phyloP scores from a whole-genome alignment of 2,113 vertebrate genomes.

The Corythoichthys intestinalis region DNA sequence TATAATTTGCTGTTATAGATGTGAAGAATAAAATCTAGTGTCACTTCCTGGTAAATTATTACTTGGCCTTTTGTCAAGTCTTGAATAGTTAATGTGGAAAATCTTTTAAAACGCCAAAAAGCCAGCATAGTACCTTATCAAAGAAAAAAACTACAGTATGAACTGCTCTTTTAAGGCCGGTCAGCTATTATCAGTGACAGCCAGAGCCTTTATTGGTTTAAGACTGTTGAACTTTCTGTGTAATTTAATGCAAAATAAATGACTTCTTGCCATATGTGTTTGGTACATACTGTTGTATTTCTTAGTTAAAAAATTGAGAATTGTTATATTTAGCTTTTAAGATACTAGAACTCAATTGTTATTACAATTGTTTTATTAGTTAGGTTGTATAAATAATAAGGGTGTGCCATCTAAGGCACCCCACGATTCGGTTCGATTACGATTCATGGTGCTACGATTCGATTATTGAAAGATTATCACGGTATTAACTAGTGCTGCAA shows the following conservation, averaged over 20 bases:
- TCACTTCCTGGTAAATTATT: not conserved
- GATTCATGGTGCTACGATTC: too few relatives aligned
- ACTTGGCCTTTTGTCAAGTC: not conserved
- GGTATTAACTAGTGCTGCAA: too few relatives aligned
- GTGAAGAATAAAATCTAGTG: constrained; percentile 6
- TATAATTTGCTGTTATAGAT: not conserved
- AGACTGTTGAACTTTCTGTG: not conserved
- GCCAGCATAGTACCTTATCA: not conserved
- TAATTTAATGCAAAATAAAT: not conserved
- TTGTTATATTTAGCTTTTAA: too few relatives aligned
- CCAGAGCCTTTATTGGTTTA: not conserved
- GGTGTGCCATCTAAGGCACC: too few relatives aligned
- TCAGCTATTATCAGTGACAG: not conserved
- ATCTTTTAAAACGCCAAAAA: not conserved
- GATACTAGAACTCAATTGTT: too few relatives aligned
- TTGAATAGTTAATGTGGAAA: not conserved
- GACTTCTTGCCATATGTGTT: too few relatives aligned
- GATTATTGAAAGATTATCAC: too few relatives aligned
- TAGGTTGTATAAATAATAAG: too few relatives aligned
- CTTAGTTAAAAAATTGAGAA: too few relatives aligned
- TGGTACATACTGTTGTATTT: too few relatives aligned
- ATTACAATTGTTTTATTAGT: too few relatives aligned
- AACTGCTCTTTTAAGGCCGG: not conserved
- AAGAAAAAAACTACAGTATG: not conserved
- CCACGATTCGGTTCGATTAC: too few relatives aligned